phyloP scores from a whole-genome alignment of 2,888 invertebrate genomes.

The Papilio gigon region DNA sequence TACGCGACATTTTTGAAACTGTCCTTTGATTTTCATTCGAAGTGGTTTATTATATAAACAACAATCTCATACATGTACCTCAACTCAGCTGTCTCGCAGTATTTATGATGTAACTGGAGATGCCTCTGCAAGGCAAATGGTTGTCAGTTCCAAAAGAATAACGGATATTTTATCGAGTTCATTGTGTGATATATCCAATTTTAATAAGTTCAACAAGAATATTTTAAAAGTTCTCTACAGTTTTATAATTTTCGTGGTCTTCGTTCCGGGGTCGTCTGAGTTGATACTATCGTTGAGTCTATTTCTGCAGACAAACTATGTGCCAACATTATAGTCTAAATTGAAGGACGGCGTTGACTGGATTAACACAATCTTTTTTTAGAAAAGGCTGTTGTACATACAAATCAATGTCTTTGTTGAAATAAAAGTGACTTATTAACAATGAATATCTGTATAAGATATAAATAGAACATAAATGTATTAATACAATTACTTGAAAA shows the following conservation, averaged over 20 bases:
- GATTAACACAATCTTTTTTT: background rate
- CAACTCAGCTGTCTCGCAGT: background rate
- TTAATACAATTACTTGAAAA: too few species aligned
- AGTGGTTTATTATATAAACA: background rate
- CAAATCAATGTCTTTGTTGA: too few species aligned
- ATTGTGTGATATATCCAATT: background rate
- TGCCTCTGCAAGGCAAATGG: background rate
- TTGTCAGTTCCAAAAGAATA: background rate
- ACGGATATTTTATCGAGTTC: background rate
- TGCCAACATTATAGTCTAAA: background rate
- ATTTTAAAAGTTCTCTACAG: too few species aligned
- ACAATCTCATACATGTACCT: background rate
- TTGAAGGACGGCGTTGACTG: background rate
- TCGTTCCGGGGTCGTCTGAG: background rate
- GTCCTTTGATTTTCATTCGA: background rate
- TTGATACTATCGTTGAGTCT: background rate
- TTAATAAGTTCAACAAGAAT: too few species aligned
- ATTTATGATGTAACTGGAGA: background rate
- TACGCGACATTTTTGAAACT: too few species aligned
- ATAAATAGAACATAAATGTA: too few species aligned
- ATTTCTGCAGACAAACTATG: constrained; percentile 5
- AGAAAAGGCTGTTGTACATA: too few species aligned
- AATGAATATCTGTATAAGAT: too few species aligned
- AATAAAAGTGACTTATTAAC: too few species aligned
- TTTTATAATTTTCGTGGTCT: background rate